phyloP scores from a whole-genome alignment of 2,113 vertebrate genomes.

The Eidolon helvum region DNA sequence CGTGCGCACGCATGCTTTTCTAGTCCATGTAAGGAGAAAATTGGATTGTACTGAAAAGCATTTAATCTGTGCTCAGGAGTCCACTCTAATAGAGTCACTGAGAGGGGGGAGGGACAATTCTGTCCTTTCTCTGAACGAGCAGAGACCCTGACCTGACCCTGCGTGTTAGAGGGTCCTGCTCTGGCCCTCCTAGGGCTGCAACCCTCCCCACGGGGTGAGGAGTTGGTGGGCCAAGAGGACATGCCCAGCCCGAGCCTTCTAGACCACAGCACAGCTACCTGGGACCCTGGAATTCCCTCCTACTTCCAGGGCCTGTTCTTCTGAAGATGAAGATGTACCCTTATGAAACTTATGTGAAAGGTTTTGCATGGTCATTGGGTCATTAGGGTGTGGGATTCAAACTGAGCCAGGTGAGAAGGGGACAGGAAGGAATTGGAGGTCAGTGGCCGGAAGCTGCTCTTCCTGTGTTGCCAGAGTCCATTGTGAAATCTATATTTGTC shows the following conservation, averaged over 20 bases:
- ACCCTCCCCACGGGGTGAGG: neutral
- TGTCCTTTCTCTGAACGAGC: neutral
- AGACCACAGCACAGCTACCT: no score
- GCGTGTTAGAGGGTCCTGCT: neutral
- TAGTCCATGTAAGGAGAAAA: slow-evolving; percentile 77
- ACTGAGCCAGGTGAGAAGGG: neutral
- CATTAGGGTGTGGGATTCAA: neutral
- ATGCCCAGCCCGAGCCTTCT: neutral
- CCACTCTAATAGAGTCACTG: slow-evolving; percentile 57
- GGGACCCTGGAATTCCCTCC: neutral
- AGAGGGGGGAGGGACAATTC: neutral
- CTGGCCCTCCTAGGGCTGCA: neutral
- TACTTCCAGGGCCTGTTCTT: neutral
- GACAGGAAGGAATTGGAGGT: neutral
- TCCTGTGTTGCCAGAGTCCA: neutral
- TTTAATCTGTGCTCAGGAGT: slow-evolving; percentile 71
- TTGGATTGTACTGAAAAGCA: slow-evolving; percentile 78
- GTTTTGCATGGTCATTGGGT: neutral
- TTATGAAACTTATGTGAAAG: neutral
- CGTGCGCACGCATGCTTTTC: neutral
- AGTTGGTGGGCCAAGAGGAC: neutral
- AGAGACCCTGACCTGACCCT: no score
- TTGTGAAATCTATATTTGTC: neutral
- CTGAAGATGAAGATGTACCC: neutral
- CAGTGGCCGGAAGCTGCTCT: accelerated